Percentiles rank a stretch among this genome's conserved stretches.
Evolutionary conservation across 2,888 invertebrate genomes (phyloP).

Genomic region (Drosophila buzzatii): DNA sequence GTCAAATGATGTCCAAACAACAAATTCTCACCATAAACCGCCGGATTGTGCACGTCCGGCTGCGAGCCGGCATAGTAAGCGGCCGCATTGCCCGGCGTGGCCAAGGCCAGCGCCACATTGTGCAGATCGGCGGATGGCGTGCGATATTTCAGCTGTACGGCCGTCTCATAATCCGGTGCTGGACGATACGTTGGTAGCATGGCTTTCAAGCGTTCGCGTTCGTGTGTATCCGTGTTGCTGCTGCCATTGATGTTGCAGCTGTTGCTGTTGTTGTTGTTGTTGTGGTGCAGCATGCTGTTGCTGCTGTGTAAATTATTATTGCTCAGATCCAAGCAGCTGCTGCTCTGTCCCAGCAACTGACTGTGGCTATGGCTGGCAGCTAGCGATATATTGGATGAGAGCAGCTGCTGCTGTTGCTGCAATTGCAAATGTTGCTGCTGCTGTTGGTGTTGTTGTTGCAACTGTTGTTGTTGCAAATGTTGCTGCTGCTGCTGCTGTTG

Average conservation of each 20-base stretch:
- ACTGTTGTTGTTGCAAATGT: slow-evolving; percentile 47
- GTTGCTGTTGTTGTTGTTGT: slow-evolving; percentile 53
- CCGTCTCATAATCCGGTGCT: slow-evolving; percentile 98
- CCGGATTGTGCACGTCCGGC: slow-evolving; percentile 89
- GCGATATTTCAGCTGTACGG: slow-evolving; percentile 91
- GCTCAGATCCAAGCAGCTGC: slow-evolving; percentile 84
- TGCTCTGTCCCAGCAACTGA: slow-evolving; percentile 83
- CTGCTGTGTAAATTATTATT: slow-evolving; percentile 83
- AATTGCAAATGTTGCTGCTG: slow-evolving; percentile 33
- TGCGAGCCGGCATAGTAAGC: slow-evolving; percentile 87
- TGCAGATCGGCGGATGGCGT: slow-evolving; percentile 86
- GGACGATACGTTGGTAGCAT: slow-evolving; percentile 94
- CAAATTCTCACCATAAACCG: slow-evolving; percentile 72
- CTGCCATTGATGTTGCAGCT: slow-evolving; percentile 53
- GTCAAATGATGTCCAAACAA: slow-evolving; percentile 80
- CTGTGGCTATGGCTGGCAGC: slow-evolving; percentile 82
- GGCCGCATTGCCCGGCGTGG: slow-evolving; percentile 62
- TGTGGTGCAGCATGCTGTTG: slow-evolving; percentile 66
- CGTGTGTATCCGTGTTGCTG: slow-evolving; percentile 73
- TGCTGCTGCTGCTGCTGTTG: slow-evolving; percentile 45
- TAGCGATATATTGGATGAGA: slow-evolving; percentile 84
- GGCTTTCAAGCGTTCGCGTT: slow-evolving; percentile 88
- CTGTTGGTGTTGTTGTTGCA: slow-evolving; percentile 40
- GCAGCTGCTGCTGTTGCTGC: slow-evolving; percentile 67
- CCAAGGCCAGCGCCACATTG: slow-evolving; percentile 73